A percentile compares a stretch with the other conserved stretches of the same genome.
Evolutionary conservation across 2,888 invertebrate species (phyloP).

Genomic region (Deroplatys truncata): DNA sequence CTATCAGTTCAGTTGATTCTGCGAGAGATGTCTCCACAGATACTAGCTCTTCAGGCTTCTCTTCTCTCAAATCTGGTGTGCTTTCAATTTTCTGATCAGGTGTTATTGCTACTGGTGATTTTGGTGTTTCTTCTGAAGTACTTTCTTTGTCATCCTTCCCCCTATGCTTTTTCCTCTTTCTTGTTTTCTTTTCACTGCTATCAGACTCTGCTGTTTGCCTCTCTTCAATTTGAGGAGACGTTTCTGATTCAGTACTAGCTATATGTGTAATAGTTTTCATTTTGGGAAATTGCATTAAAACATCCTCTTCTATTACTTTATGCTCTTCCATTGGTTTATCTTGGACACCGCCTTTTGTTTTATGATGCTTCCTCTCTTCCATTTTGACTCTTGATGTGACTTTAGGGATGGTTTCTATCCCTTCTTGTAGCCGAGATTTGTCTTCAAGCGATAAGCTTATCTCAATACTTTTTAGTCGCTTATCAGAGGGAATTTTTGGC

Average conservation of each 20-base stretch:
- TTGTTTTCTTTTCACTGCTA: constrained; percentile 40
- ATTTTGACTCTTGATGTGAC: constrained; percentile 35
- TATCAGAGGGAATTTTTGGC: background rate
- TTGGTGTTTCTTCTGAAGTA: constrained; percentile 35
- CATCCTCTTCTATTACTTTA: constrained; percentile 40
- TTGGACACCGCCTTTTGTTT: constrained; percentile 26
- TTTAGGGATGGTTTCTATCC: background rate
- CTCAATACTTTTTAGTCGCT: constrained; percentile 16
- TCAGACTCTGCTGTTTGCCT: background rate
- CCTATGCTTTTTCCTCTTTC: constrained; percentile 63
- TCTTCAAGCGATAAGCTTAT: constrained; percentile 22
- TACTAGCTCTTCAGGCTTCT: constrained; percentile 32
- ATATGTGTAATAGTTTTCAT: constrained; percentile 41
- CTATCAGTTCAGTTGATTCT: constrained; percentile 52
- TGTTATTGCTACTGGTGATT: constrained; percentile 29
- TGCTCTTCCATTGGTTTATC: constrained; percentile 28
- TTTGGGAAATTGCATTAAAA: constrained; percentile 33
- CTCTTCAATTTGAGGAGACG: background rate
- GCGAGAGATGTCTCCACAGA: constrained; percentile 49
- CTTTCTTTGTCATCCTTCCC: constrained; percentile 41
- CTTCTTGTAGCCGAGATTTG: background rate
- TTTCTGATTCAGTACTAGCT: constrained; percentile 17
- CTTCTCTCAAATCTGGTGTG: background rate
- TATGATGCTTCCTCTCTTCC: constrained; percentile 36
- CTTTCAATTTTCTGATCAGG: constrained; percentile 25